phyloP scores from a whole-genome alignment of 2,797 vertebrate genomes.

The Mormyrus proboscirostris region DNA sequence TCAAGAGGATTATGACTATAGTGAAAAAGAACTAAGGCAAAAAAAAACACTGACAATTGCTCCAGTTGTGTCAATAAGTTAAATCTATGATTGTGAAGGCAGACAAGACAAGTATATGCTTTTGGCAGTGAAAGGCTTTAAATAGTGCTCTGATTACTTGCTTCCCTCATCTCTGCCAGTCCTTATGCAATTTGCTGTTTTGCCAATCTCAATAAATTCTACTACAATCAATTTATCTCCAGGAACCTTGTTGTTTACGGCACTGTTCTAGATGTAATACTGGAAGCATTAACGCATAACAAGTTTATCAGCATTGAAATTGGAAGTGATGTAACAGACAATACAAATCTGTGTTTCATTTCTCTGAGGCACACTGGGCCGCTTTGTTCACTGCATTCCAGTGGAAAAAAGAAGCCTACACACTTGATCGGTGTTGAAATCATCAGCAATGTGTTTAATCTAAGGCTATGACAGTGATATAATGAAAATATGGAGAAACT shows the following conservation, averaged over 20 bases:
- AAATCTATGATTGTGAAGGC: background rate
- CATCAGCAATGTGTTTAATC: background rate
- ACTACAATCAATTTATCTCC: background rate
- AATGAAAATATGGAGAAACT: background rate
- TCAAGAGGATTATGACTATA: background rate
- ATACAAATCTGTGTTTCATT: background rate
- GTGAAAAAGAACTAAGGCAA: background rate
- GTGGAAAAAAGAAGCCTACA: background rate
- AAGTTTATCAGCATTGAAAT: background rate
- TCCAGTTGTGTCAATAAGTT: background rate
- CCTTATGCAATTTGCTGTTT: background rate
- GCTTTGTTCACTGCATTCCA: background rate
- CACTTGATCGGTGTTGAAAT: background rate
- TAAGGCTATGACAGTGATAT: background rate
- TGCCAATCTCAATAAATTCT: background rate
- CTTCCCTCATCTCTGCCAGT: background rate
- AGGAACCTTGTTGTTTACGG: background rate
- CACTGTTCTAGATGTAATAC: background rate
- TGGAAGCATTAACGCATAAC: background rate
- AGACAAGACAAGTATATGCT: background rate
- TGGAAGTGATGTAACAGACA: background rate
- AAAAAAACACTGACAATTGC: background rate
- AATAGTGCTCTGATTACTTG: background rate
- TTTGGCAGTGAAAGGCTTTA: background rate
- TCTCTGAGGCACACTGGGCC: background rate